Base-by-base conservation (phyloP, 2,113 vertebrate genomes). In the Corythaeola cristata region DNA sequence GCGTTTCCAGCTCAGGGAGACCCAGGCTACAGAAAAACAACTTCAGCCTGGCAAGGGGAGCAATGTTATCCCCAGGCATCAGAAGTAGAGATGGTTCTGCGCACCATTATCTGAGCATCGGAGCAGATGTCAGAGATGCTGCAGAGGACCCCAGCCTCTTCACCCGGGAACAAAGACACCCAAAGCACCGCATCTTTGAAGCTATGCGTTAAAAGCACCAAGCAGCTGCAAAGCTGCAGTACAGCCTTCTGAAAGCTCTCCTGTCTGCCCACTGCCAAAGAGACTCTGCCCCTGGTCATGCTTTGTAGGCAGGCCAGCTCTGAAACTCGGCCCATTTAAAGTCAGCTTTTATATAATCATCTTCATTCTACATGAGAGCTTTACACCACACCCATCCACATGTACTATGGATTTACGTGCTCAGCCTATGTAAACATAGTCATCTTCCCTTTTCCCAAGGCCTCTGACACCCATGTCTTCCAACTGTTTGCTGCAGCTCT, bases 281-380 rank as follows among this genome's bases (percentile, higher is more conserved):
- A 95, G 77, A 83, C 53, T 86, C 76, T 89, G 87, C 81, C 66
- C 69, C 77, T 44, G 67, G 89, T 53, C 74, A 62, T 13, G 62
- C 88, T 91, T 79, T 91, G 87, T 78, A 91, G 71, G 63, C 85
- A 73, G 74, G 88, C 67, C 82, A 96, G 75, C 71, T 59, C 90
- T 77, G 50, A 88, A 93, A 90, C 55, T 60, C 33, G 1, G 69
- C 76, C 86, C 45, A 33, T 41, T 69, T 50, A 8, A 69, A 89
- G 73, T 21, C 71, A 85, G 55, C 79, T 95, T 90, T 90, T 49
- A 80, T 32, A 35, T 12, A 80, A 50, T 15, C 45, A 35, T 9
- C 47, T 93, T 53, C 55, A 66, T 15, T 73, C 71, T 66, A 63
- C 83, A 6, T 6, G 50, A 83, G 72, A 93, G 86, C 52, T 79